Base-by-base conservation (phyloP, 2,888 invertebrate genomes). In the Drosophila nigricruria region DNA sequence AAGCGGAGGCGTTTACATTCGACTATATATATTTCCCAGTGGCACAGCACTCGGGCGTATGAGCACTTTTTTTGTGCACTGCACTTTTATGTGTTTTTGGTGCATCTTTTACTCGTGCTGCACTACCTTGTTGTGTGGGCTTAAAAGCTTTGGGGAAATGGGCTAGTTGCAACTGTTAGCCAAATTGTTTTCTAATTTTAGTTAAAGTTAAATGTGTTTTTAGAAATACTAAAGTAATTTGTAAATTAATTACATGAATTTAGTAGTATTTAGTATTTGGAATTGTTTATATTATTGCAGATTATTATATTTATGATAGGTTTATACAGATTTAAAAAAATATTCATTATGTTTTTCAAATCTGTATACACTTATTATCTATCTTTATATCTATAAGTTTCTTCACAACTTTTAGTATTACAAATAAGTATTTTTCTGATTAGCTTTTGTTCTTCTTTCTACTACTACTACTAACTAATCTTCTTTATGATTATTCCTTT, bases 91-190 rank as follows among this genome's bases (percentile, higher is more conserved):
- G 70, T 82, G 78, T 78, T 73, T 73, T 73, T 73, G 71, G 65
- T 82, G 74, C 81, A 80, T 57, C 80, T 70, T 68, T 58, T 70
- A 61, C 32, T 16, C 23, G 34, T 68, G 57, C 65, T 59, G 18
- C n/a, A 20, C 52, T 32, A 16, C n/a, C 59, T 25, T 12, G 18
- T 10, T n/a, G 47, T 47, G 27, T n/a, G 47, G n/a, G 25, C 47
- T 10, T 27, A 27, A 47, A 47, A 47, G 47, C 47, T 47, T 47
- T n/a, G 16, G 16, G 25, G n/a, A 47, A 66, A 25, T 36, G 12
- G 23, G 42, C 25, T n/a, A 10, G 47, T 27, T 27, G 47, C 25
- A 47, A 9, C 10, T 47, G 16, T n/a, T n/a, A 27, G n/a, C n/a
- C 9, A 27, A 47, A 47, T 47, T 25, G 27, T 10, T n/a, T 27